Evolutionary conservation across 2,888 invertebrate species (phyloP).

Genomic region (Heliconius charithonia): DNA sequence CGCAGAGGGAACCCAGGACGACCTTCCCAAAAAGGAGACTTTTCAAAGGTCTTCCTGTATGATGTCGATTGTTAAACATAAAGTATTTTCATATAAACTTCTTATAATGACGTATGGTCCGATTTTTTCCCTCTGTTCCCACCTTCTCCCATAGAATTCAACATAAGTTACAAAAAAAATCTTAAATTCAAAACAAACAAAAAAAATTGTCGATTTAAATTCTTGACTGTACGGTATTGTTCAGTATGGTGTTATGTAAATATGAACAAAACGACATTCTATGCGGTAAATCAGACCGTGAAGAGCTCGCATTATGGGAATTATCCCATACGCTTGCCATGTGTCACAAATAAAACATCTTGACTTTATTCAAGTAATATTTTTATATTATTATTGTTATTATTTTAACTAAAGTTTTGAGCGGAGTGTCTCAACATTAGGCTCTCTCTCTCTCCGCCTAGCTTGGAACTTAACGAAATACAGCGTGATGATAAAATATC

Average conservation of each 20-base stretch:
- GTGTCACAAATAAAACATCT: conserved; percentile 23
- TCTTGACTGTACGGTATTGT: not conserved
- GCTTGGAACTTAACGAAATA: too few species aligned
- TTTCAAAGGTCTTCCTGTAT: too few species aligned
- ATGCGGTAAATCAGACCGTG: conserved; percentile 36
- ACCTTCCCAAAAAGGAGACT: too few species aligned
- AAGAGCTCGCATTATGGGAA: conserved; percentile 24
- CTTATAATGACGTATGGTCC: too few species aligned
- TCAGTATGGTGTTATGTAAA: not conserved
- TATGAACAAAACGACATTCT: conserved; percentile 7
- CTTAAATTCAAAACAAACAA: not conserved
- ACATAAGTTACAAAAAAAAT: not conserved
- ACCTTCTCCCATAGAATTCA: not conserved
- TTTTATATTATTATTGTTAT: not conserved
- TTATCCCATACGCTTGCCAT: conserved; percentile 39
- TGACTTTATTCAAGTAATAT: not conserved
- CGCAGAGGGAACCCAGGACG: too few species aligned
- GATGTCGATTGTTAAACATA: too few species aligned
- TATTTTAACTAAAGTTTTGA: too few species aligned
- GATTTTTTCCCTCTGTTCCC: too few species aligned
- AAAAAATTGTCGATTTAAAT: not conserved
- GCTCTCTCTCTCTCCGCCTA: too few species aligned
- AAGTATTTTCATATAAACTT: too few species aligned
- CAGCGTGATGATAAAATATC: too few species aligned
- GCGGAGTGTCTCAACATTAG: too few species aligned